Evolutionary conservation across 2,888 invertebrate species (phyloP).

Genomic region (Drosophila neotestacea): DNA sequence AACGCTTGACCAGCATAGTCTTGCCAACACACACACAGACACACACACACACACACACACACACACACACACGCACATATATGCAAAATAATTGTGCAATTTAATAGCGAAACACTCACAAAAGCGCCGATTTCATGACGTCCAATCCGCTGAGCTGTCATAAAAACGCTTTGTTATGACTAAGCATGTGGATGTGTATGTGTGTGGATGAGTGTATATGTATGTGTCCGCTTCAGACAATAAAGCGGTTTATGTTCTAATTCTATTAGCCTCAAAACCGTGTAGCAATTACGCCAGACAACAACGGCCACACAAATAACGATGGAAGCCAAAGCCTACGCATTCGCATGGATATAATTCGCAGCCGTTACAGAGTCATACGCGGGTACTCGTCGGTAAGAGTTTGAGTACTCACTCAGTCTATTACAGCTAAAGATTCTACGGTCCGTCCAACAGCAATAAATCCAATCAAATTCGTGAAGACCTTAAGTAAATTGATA

Average conservation of each 20-base stretch:
- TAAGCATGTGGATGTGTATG: slow-evolving; percentile 16
- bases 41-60: slow-evolving; percentile 7
- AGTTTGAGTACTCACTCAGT: slow-evolving; percentile 11
- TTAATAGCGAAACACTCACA: slow-evolving; percentile 56
- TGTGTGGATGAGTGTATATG: slow-evolving; percentile 15
- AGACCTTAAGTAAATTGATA: slow-evolving; percentile 27
- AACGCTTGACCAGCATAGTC: slow-evolving; percentile 46
- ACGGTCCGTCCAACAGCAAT: slow-evolving; percentile 36
- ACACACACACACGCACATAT: slow-evolving; percentile 8
- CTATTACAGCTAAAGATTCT: slow-evolving; percentile 26
- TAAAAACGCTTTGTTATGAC: slow-evolving; percentile 69
- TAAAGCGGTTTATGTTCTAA: slow-evolving; percentile 77
- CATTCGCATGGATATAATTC: slow-evolving; percentile 47
- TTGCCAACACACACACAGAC: slow-evolving; percentile 11
- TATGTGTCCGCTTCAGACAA: slow-evolving; percentile 52
- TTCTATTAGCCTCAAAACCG: slow-evolving; percentile 73
- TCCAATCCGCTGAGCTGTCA: slow-evolving; percentile 66
- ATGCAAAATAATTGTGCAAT: slow-evolving; percentile 60
- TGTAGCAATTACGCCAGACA: slow-evolving; percentile 69
- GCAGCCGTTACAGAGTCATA: slow-evolving; percentile 19
- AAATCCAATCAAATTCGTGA: slow-evolving; percentile 43
- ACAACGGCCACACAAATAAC: slow-evolving; percentile 25
- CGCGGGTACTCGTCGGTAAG: slow-evolving; percentile 13
- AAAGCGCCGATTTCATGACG: slow-evolving; percentile 52
- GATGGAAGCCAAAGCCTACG: slow-evolving; percentile 26